Percentiles rank a stretch among this genome's conserved stretches.
phyloP scores from a whole-genome alignment of 2,888 invertebrate species.

The Nysson spinosus region DNA sequence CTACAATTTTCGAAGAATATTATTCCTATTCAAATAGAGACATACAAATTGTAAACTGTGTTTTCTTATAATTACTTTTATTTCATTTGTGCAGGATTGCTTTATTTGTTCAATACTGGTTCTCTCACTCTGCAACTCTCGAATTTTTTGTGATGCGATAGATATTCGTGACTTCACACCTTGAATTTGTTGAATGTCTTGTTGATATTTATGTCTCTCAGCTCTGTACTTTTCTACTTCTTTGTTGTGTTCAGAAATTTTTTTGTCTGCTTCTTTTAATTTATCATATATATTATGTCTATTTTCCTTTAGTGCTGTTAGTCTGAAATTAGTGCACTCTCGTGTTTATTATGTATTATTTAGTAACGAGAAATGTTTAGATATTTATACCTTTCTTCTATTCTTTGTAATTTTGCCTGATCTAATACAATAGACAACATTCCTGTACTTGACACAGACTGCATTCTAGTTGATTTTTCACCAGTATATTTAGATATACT shows the following conservation, averaged over 20 bases:
- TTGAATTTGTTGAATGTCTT: constrained; percentile 58
- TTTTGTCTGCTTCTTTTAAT: constrained; percentile 66
- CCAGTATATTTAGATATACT: constrained; percentile 83
- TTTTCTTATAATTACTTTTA: constrained; percentile 62
- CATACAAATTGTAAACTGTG: too few relatives aligned
- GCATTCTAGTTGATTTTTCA: constrained; percentile 81
- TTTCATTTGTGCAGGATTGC: constrained; percentile 50
- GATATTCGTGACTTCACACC: constrained; percentile 63
- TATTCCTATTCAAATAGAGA: too few relatives aligned
- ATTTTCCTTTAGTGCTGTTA: constrained; percentile 60
- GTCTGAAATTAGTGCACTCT: constrained; percentile 70
- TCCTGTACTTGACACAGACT: constrained; percentile 79
- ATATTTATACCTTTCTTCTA: constrained; percentile 67
- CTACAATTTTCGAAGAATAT: constrained; percentile 42
- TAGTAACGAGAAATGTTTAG: neutral
- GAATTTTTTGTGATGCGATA: constrained; percentile 62
- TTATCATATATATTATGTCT: constrained; percentile 54
- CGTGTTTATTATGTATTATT: neutral
- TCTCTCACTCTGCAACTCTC: constrained; percentile 68
- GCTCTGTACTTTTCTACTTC: constrained; percentile 60
- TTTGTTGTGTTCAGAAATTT: constrained; percentile 49
- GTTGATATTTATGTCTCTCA: constrained; percentile 52
- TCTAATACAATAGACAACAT: constrained; percentile 82
- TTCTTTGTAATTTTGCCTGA: constrained; percentile 77
- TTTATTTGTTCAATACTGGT: constrained; percentile 67